phyloP scores from a whole-genome alignment of 1,140 invertebrate genomes.

The Trichonephila inaurata region DNA sequence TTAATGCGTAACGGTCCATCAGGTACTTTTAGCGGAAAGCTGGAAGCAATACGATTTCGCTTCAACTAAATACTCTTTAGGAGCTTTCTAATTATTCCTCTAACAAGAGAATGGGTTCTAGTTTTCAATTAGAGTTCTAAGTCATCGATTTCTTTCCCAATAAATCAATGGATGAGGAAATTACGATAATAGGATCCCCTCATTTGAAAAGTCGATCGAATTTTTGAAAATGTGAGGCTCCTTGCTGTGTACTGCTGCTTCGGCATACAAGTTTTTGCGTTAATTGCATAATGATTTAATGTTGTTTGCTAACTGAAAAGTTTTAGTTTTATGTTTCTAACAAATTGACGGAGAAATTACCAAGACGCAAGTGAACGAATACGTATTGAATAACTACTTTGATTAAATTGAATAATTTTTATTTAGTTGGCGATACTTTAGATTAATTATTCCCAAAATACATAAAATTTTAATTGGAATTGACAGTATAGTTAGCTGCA shows the following conservation, averaged over 20 bases:
- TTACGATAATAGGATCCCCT: conserved; percentile 1
- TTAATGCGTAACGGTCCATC: background rate
- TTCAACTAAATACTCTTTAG: background rate
- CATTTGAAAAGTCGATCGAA: conserved; percentile 23
- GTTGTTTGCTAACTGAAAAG: background rate
- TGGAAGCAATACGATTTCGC: background rate
- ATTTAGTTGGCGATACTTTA: too few species aligned
- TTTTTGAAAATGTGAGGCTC: background rate
- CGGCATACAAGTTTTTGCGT: background rate
- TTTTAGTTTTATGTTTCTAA: background rate
- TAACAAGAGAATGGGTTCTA: conserved; percentile 18
- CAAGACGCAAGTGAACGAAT: too few species aligned
- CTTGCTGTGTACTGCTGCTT: background rate
- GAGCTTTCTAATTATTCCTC: conserved; percentile 33
- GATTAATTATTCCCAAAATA: too few species aligned
- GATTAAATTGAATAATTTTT: too few species aligned
- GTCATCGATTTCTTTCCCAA: conserved; percentile 19
- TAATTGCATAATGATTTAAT: conserved; percentile 5
- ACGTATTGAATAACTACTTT: too few species aligned
- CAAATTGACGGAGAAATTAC: background rate
- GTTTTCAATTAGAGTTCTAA: conserved; percentile 48
- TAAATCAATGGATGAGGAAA: conserved; percentile 19
- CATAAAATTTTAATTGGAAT: too few species aligned
- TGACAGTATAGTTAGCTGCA: too few species aligned
- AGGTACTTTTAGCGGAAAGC: background rate